Evolutionary conservation across 64 coral and sea anemone genomes (phyloP), one percentile per base, ranked within the genome.

Genomic region (Trachythela sp.): DNA sequence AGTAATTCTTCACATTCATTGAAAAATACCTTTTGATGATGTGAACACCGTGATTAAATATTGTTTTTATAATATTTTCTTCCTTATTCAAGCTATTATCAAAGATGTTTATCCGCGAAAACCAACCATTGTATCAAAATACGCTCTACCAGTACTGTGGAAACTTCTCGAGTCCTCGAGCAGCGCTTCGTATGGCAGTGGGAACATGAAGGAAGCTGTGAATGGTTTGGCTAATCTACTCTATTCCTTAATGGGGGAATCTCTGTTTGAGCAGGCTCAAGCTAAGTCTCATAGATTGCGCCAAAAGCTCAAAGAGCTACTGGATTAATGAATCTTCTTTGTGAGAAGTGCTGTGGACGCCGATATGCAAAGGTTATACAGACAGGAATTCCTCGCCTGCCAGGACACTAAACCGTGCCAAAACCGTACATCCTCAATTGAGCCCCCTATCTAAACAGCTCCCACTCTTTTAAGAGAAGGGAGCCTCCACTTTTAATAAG

Each of bases 91-190:
- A 98, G 95, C 87, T 36, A 91, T 98, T 58, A 68, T 94, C 33
- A 60, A 86, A 15, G 86, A 70, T 9, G 93, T 98, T 0, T 89
- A 98, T 70, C 83, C 86, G 4, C 91, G 95, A 18, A 98, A 98
- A 80, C 93, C 95, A 4, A 91, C 88, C 35, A 51, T 92, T 22
- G 84, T 98, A 35, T 77, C 77, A 27, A 93, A 93, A 40, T 85
- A 98, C 84, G 93, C 94, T 40, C 80, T 98, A 0, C 95, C 95
- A 42, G 45, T 98, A 76, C 24, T 98, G 85, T 98, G 95, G 95
- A 86, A 86, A 87, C 91, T 94, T 11, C 89, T 98, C 2, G 92
- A 89, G 72, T 90, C 91, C 17, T 40, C 88, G 8, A 88, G 88
- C 70, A 86, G 91, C 18, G 94, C 93, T 70, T 93, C 95, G 20